These are phyloP conservation scores for Philopedon plagiatum DNA, from an alignment of 2,888 invertebrate species.

Conservation along the genomic window DNA sequence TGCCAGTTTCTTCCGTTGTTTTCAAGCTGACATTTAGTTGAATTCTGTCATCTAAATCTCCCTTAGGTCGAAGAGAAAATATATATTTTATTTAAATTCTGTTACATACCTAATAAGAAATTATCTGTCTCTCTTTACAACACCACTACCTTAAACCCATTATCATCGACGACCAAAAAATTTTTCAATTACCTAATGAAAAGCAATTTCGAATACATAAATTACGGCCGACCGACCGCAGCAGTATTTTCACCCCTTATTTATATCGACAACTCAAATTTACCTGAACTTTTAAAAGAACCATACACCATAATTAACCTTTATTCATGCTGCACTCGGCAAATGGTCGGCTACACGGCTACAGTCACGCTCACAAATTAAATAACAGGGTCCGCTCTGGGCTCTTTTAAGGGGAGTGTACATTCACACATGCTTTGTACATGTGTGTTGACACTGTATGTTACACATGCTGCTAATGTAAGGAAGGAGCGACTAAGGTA, in stretches of 20 bases:
- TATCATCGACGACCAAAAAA: background rate
- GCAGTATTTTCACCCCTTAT: constrained; percentile 45
- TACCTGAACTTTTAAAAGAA: constrained; percentile 58
- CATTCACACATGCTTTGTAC: constrained; percentile 67
- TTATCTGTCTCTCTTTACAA: background rate
- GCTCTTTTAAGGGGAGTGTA: constrained; percentile 60
- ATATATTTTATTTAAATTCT: no score
- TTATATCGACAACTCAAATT: constrained; percentile 55
- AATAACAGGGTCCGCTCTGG: constrained; percentile 52
- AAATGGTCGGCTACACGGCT: constrained; percentile 38
- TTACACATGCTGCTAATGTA: constrained; percentile 68
- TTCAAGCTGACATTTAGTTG: no score
- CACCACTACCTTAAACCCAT: background rate
- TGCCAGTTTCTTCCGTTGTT: no score
- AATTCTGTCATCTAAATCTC: no score
- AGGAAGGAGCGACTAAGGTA: constrained; percentile 66
- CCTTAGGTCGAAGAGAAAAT: no score
- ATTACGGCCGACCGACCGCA: constrained; percentile 10
- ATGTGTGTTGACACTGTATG: constrained; percentile 68
- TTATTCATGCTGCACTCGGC: constrained; percentile 59
- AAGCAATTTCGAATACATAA: constrained; percentile 23
- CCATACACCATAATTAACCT: constrained; percentile 63
- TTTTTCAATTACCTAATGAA: constrained; percentile 42
- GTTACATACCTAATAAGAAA: no score
- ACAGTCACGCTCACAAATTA: constrained; percentile 58